These are phyloP conservation scores for Pseudoatta argentina DNA, from an alignment of 1,140 invertebrate genomes.

Conservation along the genomic window DNA sequence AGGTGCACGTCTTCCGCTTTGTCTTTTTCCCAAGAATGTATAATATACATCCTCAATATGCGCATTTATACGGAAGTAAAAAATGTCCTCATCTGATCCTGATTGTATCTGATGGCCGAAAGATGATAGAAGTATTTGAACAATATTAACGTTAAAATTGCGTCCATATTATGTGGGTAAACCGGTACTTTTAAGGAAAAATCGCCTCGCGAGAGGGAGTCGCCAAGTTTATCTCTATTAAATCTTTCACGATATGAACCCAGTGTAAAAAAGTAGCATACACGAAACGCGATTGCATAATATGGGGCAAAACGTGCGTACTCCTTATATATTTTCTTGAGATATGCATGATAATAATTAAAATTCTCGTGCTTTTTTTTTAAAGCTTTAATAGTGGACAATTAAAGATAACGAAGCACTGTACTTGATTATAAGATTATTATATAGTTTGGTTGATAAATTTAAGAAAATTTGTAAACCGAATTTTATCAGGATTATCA, in stretches of 20 bases:
- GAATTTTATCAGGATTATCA: neutral
- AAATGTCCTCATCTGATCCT: neutral
- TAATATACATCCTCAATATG: neutral
- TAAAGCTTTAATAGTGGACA: neutral
- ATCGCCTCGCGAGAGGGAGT: slow-evolving; percentile 52
- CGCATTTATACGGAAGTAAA: neutral
- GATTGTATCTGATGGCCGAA: too few species aligned
- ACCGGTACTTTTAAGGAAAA: slow-evolving; percentile 60
- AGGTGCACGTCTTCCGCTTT: neutral
- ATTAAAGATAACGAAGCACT: neutral
- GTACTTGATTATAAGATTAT: neutral
- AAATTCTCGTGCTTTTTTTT: slow-evolving; percentile 2
- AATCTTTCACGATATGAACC: slow-evolving; percentile 79
- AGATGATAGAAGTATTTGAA: neutral
- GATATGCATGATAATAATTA: slow-evolving; percentile 6
- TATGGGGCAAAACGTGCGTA: slow-evolving; percentile 69
- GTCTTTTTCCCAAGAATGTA: neutral
- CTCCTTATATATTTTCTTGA: slow-evolving; percentile 14
- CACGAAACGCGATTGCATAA: slow-evolving; percentile 79
- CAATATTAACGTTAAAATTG: slow-evolving; percentile 37
- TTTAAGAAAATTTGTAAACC: neutral
- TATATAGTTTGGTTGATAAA: neutral
- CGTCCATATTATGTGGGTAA: neutral
- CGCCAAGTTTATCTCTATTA: slow-evolving; percentile 73
- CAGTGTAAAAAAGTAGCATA: slow-evolving; percentile 79